Conservation (phyloP, 2,113 vertebrate species). For the Leptobrachium leishanense region DNA sequence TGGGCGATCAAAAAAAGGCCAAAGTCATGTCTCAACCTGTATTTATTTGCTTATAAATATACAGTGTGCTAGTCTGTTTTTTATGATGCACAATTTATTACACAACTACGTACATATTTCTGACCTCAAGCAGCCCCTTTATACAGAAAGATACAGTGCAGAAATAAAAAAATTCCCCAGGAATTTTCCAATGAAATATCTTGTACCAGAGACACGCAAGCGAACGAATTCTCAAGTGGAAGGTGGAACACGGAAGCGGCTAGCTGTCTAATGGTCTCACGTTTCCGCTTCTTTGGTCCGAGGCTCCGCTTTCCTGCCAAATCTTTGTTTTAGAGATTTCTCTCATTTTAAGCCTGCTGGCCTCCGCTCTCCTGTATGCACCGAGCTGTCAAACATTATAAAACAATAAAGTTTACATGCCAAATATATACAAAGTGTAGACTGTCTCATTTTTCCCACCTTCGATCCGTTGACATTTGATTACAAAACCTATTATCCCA, state of each 20-base stretch:
- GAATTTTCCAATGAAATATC: no score
- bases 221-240: neutral
- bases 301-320: slow-evolving; percentile 20
- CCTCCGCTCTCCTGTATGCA: slow-evolving; percentile 7
- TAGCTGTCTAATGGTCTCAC: neutral
- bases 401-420: slow-evolving; percentile 42
- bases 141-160: no score
- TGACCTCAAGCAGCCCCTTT: no score
- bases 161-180: no score
- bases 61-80: no score
- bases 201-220: no score
- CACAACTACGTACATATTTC: no score
- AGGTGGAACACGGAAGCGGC: slow-evolving; percentile 3
- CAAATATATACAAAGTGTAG: slow-evolving; percentile 41
- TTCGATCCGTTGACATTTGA: neutral
- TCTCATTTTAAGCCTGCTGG: slow-evolving; percentile 16
- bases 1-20: no score
- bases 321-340: slow-evolving; percentile 27
- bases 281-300: slow-evolving; percentile 6
- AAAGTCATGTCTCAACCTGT: no score
- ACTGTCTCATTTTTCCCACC: neutral
- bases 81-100: no score
- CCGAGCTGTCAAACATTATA: slow-evolving; percentile 24
- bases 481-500: neutral
- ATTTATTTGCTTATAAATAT: no score